Conservation (phyloP, 2,888 invertebrate species). For the Calameuta pallipes region DNA sequence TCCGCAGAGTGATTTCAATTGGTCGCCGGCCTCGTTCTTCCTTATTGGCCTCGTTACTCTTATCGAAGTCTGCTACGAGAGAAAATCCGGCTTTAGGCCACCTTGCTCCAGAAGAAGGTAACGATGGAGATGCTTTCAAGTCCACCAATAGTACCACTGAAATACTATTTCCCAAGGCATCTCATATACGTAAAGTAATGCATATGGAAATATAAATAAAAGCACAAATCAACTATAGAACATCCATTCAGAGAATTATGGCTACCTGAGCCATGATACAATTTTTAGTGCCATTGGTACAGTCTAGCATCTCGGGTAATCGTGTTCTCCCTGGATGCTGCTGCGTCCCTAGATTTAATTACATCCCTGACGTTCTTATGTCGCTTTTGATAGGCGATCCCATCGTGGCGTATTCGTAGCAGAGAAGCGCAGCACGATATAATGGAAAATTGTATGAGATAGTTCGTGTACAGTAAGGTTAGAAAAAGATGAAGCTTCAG, state of each 20-base stretch:
- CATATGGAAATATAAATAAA: neutral
- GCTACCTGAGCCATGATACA: neutral
- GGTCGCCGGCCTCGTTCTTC: neutral
- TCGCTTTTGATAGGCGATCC: neutral
- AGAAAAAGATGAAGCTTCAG: neutral
- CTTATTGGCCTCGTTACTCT: constrained; percentile 9
- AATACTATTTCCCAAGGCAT: neutral
- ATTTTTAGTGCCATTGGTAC: neutral
- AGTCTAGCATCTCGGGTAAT: neutral
- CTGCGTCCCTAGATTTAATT: neutral
- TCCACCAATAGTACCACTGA: neutral
- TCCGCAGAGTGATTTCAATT: constrained; percentile 2
- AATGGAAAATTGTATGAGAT: neutral
- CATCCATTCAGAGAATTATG: neutral
- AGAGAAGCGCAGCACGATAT: neutral
- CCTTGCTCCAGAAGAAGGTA: neutral
- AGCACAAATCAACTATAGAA: neutral
- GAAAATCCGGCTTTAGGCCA: neutral
- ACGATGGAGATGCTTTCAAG: too few species aligned
- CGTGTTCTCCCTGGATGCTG: neutral
- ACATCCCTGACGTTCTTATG: neutral
- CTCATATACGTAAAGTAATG: neutral
- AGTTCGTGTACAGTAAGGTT: neutral
- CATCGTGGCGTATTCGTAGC: neutral
- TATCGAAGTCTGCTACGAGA: neutral